Evolutionary conservation across 2,888 invertebrate species (phyloP), one percentile per base, ranked within the genome.

Genomic region (Chrysopilus asiliformis): DNA sequence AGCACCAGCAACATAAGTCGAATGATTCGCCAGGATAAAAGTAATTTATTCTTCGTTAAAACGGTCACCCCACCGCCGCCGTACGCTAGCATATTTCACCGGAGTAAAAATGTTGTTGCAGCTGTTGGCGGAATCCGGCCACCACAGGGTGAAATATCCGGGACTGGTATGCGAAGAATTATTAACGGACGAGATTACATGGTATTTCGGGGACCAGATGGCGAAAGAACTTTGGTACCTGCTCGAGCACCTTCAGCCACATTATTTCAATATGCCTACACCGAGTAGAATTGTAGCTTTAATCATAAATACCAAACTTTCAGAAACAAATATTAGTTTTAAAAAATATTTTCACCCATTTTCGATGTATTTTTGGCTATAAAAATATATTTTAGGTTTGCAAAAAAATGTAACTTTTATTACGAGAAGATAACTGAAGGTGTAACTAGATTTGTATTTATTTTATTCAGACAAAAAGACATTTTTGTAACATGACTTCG

Each of bases 131-230:
- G 17, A 33, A 29, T 36, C 6, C 12, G 26, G 17, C 9, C 19
- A 12, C 14, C 25, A 4, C 10, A 25, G 10, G 38, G 34, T 17
- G 22, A 8, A 22, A 22, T 8, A n/a, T n/a, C n/a, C n/a, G n/a
- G n/a, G n/a, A 22, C 22, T 3, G 66, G 68, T 0, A 66, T 68
- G 13, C 68, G 64, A 39, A 68, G 69, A 49, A 65, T 70, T 4
- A 74, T 85, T 24, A 84, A 85, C 49, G 85, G 84, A 1, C 68
- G 82, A 32, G 79, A 82, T 50, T 85, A 84, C 57, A 77, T 77
- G 60, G 72, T 82, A 1, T 67, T 74, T 17, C 70, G 70, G 12
- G 69, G 71, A 14, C 59, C 65, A 3, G 68, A 66, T 38, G 80
- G 80, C 0, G 72, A 71, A 14, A 72, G 64, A n/a, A 71, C 74